phyloP scores from a whole-genome alignment of 2,113 vertebrate species.

The Sminthopsis crassicaudata region DNA sequence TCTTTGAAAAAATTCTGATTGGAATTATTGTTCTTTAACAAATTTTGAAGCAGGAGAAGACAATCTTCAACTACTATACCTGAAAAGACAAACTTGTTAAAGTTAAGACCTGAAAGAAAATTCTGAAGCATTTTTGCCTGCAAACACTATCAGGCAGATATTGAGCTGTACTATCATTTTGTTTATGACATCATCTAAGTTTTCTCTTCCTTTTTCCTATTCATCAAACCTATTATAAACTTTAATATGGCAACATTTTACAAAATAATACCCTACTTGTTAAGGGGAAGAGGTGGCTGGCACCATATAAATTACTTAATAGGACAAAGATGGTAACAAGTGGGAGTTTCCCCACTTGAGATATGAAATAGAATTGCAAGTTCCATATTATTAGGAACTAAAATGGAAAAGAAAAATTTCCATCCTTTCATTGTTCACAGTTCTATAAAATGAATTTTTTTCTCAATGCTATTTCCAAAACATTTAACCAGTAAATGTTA shows the following conservation, averaged over 20 bases:
- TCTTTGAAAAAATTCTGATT: slow-evolving; percentile 99
- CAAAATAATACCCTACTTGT: not conserved
- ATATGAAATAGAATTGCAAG: not conserved
- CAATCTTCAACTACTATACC: slow-evolving; percentile 99
- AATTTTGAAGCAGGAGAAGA: slow-evolving; percentile 93
- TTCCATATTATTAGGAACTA: not conserved
- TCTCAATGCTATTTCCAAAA: not conserved
- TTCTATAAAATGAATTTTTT: not conserved
- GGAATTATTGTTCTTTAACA: slow-evolving; percentile 98
- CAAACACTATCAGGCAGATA: not conserved
- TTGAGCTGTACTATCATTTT: not conserved
- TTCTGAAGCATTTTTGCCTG: not conserved
- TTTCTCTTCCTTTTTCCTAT: not conserved
- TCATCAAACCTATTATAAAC: not conserved
- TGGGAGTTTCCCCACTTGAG: not conserved
- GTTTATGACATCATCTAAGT: not conserved
- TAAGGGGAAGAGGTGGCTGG: not conserved
- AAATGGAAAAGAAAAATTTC: not conserved
- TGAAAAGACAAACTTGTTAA: slow-evolving; percentile 74
- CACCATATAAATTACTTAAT: not conserved
- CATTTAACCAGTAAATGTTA: not conserved
- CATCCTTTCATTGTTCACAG: not conserved
- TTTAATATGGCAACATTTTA: not conserved
- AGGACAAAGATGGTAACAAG: not conserved
- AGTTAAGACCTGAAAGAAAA: slow-evolving; percentile 35